A percentile compares a stretch with the other conserved stretches of the same genome.
Conservation (phyloP, 64 coral and sea anemone genomes). For the Porites australiensis region DNA sequence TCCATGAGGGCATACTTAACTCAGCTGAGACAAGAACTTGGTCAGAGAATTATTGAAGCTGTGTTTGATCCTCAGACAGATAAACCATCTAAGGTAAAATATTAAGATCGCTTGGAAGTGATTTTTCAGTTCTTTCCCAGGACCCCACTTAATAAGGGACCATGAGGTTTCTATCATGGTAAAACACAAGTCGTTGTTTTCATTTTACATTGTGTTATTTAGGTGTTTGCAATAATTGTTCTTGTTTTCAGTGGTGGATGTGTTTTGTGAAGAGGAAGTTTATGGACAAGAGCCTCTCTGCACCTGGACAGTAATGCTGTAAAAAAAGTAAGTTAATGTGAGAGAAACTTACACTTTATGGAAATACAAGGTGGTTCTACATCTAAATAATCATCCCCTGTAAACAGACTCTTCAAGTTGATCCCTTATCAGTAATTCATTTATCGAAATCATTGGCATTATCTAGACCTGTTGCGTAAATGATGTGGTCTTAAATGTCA, state of each 20-base stretch:
- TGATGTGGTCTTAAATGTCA: no score
- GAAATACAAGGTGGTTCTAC: background rate
- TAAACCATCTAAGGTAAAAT: constrained; percentile 88
- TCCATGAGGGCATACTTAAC: constrained; percentile 79
- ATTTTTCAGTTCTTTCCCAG: no score
- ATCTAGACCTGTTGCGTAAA: no score
- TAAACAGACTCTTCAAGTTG: no score
- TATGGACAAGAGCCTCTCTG: constrained; percentile 99
- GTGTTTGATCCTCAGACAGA: constrained; percentile 97
- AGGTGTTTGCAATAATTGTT: background rate
- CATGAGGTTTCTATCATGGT: background rate
- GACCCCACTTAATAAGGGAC: background rate
- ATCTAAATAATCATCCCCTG: no score
- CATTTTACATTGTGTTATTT: no score
- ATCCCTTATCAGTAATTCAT: no score
- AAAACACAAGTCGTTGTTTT: no score
- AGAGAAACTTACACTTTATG: background rate
- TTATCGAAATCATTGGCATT: no score
- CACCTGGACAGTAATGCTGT: constrained; percentile 81
- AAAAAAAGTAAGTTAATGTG: background rate
- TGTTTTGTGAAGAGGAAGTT: constrained; percentile 99
- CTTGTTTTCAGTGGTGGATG: constrained; percentile 97
- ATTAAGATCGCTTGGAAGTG: no score
- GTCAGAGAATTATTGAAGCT: constrained; percentile 89
- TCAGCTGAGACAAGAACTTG: constrained; percentile 97